Evolutionary conservation across 2,797 vertebrate genomes (phyloP), one percentile per base, ranked within the genome.

Genomic region (Dendrocincla tyrannina): DNA sequence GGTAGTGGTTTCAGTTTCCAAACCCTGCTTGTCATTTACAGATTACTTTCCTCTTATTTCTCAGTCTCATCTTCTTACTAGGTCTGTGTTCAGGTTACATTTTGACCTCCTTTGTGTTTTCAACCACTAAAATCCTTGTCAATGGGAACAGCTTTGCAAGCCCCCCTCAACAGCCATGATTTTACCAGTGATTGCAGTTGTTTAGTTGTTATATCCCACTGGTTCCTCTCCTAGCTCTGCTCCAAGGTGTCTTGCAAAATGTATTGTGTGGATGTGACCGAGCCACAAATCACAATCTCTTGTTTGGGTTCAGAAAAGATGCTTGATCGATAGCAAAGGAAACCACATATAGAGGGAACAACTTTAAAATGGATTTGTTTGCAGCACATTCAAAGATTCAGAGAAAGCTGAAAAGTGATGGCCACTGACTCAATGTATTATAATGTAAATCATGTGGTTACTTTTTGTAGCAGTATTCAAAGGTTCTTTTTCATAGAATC

Each of bases 201-300:
- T 47, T 49, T 44, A 62, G 44, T 32, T 24, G 50, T 46, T 42
- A 8, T 7, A 50, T 24, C 17, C 15, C 33, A 5, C 23, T 9
- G 4, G 27, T 42, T 91, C 37, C 49, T n/a, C 13, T 42, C 37
- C 17, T 3, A 35, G 13, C 19, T 55, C 44, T 67, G 66, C 37
- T 58, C 49, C 22, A 44, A 17, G 11, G 5, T n/a, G 7, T 18
- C 63, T 53, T 20, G 7, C 50, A 47, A 58, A 88, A 56, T 0
- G 0, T 8, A 15, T 47, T 10, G 1, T 2, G 6, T 22, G 30
- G 18, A 20, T 44, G 15, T 4, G 2, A 22, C 12, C 0, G 1
- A 67, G 46, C 22, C 41, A 44, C 17, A 50, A 19, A 47, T 20
- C 3, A 1, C 1, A 2, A 11, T 50, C 15, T 42, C 7, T 70